Evolutionary conservation across 2,113 vertebrate species (phyloP).

Genomic region (Psammodynastes pulverulentus): DNA sequence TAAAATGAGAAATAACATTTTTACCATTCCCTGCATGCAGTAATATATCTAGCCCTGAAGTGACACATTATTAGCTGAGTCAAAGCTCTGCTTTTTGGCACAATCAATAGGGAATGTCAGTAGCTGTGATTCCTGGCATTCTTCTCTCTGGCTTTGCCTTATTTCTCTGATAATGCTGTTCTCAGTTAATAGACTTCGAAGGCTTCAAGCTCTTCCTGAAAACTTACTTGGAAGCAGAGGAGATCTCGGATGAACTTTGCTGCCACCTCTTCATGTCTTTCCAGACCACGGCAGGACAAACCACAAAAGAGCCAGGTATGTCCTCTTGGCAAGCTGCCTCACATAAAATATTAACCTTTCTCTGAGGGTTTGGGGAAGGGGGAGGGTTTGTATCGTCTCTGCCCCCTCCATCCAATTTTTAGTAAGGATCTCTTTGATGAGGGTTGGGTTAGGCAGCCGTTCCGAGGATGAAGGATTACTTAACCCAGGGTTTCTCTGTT

Average conservation of each 20-base stretch:
- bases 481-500: neutral
- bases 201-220: conserved; percentile 84
- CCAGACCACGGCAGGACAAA: conserved; percentile 66
- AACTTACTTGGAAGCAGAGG: conserved; percentile 79
- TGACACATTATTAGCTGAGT: neutral
- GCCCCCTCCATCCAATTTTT: neutral
- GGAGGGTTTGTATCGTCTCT: neutral
- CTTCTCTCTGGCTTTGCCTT: too few species aligned
- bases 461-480: neutral
- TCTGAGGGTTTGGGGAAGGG: neutral
- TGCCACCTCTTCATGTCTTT: conserved; percentile 83
- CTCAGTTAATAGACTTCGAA: conserved; percentile 78
- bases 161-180: neutral
- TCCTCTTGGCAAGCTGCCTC: neutral
- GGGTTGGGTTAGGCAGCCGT: neutral
- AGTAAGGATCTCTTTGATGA: neutral
- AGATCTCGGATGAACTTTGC: conserved; percentile 77
- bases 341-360: neutral
- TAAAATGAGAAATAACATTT: neutral
- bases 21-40: neutral
- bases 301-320: conserved; percentile 14
- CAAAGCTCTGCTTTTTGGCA: neutral
- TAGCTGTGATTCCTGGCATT: neutral
- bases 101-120: neutral
- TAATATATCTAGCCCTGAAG: neutral